Evolutionary conservation across 2,888 invertebrate species (phyloP).

Genomic region (Sarcophaga carnaria): DNA sequence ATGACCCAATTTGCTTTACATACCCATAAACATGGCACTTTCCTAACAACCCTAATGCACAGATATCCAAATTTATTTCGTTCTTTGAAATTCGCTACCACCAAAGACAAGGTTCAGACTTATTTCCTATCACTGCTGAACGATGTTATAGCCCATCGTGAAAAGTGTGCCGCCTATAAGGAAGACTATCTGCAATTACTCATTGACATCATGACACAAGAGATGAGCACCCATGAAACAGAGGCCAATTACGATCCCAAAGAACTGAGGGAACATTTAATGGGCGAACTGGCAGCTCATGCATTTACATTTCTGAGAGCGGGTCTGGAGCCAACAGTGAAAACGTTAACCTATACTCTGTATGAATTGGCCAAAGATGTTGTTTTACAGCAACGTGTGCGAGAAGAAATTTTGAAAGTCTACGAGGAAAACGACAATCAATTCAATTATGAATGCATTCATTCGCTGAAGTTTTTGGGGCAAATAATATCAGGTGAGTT

Average conservation of each 20-base stretch:
- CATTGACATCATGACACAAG: constrained; percentile 82
- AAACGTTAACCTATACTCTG: constrained; percentile 83
- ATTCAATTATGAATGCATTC: constrained; percentile 77
- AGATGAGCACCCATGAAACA: constrained; percentile 76
- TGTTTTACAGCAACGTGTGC: constrained; percentile 73
- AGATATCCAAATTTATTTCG: constrained; percentile 76
- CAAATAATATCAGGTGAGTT: constrained; percentile 76
- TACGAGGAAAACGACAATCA: constrained; percentile 73
- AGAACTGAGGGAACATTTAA: constrained; percentile 74
- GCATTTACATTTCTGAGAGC: constrained; percentile 80
- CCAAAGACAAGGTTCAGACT: constrained; percentile 73
- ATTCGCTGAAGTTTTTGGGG: constrained; percentile 76
- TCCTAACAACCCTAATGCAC: constrained; percentile 74
- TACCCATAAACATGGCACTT: constrained; percentile 73
- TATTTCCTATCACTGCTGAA: constrained; percentile 74
- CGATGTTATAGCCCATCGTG: constrained; percentile 74
- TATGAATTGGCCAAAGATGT: constrained; percentile 78
- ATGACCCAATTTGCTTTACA: constrained; percentile 77
- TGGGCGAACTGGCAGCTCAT: constrained; percentile 79
- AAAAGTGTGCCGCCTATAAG: constrained; percentile 66
- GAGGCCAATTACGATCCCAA: constrained; percentile 70
- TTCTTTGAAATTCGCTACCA: constrained; percentile 73
- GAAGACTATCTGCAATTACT: constrained; percentile 85
- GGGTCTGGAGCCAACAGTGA: constrained; percentile 87
- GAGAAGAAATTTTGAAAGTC: constrained; percentile 76